phyloP scores from a whole-genome alignment of 2,888 invertebrate genomes.

The Sympetrum striolatum region DNA sequence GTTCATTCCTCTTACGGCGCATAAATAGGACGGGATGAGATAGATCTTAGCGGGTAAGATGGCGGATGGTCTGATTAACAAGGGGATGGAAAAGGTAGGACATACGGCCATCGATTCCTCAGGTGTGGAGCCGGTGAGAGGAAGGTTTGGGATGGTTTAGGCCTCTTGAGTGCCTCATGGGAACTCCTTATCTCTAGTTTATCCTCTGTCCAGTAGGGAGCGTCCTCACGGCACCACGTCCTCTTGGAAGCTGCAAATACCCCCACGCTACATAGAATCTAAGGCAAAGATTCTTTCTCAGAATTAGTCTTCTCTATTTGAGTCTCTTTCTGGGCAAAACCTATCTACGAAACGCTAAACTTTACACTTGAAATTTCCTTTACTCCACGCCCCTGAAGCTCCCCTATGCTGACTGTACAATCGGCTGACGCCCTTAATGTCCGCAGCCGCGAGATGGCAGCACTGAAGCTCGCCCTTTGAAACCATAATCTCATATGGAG shows the following conservation, averaged over 20 bases:
- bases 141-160: neutral
- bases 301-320: neutral
- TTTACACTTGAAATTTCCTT: neutral
- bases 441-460: too few species aligned
- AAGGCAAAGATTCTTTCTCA: neutral
- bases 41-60: neutral
- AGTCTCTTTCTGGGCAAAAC: neutral
- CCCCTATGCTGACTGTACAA: too few species aligned
- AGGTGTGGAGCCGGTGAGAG: neutral
- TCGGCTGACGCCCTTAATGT: too few species aligned
- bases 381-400: neutral
- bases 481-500: too few species aligned
- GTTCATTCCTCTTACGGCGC: neutral
- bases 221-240: too few species aligned
- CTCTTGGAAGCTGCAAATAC: too few species aligned
- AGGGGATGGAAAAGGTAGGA: neutral
- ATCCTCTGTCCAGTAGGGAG: neutral
- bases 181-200: neutral
- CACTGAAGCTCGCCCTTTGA: too few species aligned
- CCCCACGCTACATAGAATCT: too few species aligned
- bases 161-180: neutral
- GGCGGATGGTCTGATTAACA: neutral
- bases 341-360: too few species aligned
- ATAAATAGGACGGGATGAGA: neutral
- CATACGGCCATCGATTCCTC: neutral